Conservation (phyloP, 92 coral and sea anemone genomes). For the Porites divaricata region DNA sequence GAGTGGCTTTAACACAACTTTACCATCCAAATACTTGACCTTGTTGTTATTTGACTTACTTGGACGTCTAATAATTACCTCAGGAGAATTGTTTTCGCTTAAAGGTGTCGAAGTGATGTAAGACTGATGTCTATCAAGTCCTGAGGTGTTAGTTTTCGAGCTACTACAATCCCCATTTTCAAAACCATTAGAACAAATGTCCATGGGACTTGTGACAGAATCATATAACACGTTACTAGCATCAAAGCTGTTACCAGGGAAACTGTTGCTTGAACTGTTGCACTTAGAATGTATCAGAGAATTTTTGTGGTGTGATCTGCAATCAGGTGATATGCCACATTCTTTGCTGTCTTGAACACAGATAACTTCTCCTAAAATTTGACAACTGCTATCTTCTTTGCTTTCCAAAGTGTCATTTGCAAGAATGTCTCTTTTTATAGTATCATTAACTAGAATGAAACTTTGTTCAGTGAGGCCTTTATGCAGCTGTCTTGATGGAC, state of each 20-base stretch:
- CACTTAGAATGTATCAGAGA: not conserved
- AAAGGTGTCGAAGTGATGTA: conserved; percentile 39
- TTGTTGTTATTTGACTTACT: conserved; percentile 13
- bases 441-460: not conserved
- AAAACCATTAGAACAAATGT: not conserved
- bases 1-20: conserved; percentile 53
- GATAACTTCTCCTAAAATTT: not conserved
- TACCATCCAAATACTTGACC: conserved; percentile 38
- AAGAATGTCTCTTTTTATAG: conserved; percentile 21
- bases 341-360: conserved; percentile 22
- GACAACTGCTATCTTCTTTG: not conserved
- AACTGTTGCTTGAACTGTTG: not conserved
- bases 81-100: not conserved
- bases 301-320: not conserved
- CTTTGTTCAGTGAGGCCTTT: not conserved
- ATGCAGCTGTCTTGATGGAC: not conserved
- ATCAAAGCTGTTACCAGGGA: not conserved
- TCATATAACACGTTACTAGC: not conserved
- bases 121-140: conserved; percentile 1
- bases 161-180: not conserved
- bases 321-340: not conserved
- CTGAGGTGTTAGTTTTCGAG: not conserved
- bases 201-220: not conserved
- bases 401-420: conserved; percentile 37
- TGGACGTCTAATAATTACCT: not conserved